phyloP scores from a whole-genome alignment of 2,888 invertebrate genomes.

The Stenotaenia linearis region DNA sequence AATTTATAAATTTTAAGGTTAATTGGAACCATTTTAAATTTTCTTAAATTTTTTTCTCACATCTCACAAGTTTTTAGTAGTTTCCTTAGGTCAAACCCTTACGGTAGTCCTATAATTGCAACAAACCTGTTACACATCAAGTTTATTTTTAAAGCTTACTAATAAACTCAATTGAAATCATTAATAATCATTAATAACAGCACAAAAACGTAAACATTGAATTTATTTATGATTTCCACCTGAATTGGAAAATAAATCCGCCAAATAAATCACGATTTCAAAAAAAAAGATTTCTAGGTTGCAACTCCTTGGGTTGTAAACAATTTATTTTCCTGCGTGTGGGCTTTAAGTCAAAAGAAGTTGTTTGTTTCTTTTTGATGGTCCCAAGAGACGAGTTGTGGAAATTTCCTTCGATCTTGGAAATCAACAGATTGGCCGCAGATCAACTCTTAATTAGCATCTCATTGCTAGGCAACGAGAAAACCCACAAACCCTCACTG shows the following conservation, averaged over 20 bases:
- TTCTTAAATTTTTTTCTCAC: neutral
- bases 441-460: conserved; percentile 5
- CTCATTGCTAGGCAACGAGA: neutral
- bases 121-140: neutral
- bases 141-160: neutral
- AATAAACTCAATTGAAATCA: neutral
- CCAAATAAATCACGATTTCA: too few species aligned
- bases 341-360: neutral
- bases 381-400: neutral
- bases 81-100: neutral
- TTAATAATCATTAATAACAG: neutral
- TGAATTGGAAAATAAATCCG: too few species aligned
- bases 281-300: too few species aligned
- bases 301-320: too few species aligned
- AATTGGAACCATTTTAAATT: neutral
- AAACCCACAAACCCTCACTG: neutral
- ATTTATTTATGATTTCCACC: too few species aligned
- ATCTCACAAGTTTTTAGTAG: neutral
- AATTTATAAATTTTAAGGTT: neutral
- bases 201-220: neutral
- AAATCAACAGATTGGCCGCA: neutral
- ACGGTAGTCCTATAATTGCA: neutral
- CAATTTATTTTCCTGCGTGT: neutral
- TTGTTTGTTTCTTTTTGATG: neutral
- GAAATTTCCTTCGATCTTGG: neutral